Percentiles rank a stretch among this genome's conserved stretches.
phyloP scores from a whole-genome alignment of 2,113 vertebrate genomes.

The Natator depressus region DNA sequence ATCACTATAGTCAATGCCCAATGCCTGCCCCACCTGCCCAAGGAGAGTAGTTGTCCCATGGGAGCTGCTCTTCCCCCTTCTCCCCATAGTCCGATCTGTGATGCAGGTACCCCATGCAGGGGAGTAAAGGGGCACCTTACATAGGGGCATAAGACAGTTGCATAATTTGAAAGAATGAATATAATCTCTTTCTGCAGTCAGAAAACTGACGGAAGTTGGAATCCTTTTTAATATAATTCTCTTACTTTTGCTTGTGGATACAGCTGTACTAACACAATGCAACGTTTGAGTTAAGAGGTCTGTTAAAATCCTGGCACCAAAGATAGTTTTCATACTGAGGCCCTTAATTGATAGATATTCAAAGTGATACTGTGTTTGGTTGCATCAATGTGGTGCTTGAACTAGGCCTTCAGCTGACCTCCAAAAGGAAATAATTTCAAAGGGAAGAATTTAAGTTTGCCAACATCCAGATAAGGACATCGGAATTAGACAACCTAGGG shows the following conservation, averaged over 20 bases:
- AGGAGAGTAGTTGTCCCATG: not conserved
- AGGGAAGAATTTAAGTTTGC: constrained; percentile 77
- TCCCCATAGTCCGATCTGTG: not conserved
- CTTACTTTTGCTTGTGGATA: constrained; percentile 74
- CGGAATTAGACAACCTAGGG: constrained; percentile 56
- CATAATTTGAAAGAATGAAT: not conserved
- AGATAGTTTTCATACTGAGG: constrained; percentile 69
- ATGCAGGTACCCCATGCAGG: not conserved
- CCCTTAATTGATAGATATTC: constrained; percentile 67
- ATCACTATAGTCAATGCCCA: not conserved
- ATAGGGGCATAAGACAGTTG: not conserved
- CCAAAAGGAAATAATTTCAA: constrained; percentile 82
- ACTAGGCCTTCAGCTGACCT: constrained; percentile 73
- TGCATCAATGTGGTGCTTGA: constrained; percentile 73
- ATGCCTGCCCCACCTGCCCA: not conserved
- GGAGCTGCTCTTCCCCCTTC: not conserved
- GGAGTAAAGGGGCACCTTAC: not conserved
- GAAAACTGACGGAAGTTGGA: constrained; percentile 71
- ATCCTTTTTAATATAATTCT: constrained; percentile 70
- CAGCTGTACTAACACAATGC: constrained; percentile 84
- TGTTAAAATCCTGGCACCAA: constrained; percentile 77
- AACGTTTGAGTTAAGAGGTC: constrained; percentile 76
- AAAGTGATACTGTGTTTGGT: constrained; percentile 77
- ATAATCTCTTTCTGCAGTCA: constrained; percentile 46
- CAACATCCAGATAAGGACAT: constrained; percentile 74